phyloP scores from a whole-genome alignment of 2,888 invertebrate species.

The Rhagophthalmus giganteus region DNA sequence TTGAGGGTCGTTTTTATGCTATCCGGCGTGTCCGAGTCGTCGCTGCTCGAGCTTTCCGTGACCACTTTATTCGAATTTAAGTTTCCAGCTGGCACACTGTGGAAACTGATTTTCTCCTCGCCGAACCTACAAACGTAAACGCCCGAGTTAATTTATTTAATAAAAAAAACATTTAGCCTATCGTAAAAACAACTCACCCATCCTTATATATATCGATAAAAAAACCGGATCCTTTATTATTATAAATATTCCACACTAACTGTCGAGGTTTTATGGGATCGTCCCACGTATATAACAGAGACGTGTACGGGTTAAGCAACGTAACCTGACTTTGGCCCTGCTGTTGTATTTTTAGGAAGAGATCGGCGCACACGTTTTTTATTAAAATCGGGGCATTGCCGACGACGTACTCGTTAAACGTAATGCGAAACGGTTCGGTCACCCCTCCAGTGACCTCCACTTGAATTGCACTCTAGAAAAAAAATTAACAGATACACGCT shows the following conservation, averaged over 20 bases:
- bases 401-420: constrained; percentile 70
- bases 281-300: constrained; percentile 82
- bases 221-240: constrained; percentile 74
- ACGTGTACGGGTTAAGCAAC: constrained; percentile 73
- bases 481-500: no score
- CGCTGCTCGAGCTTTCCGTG: constrained; percentile 60
- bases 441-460: constrained; percentile 76
- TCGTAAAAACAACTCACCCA: constrained; percentile 54
- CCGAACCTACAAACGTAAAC: constrained; percentile 63
- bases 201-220: constrained; percentile 73
- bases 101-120: constrained; percentile 73
- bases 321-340: constrained; percentile 66
- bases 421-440: constrained; percentile 72
- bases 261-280: constrained; percentile 74
- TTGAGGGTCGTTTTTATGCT: constrained; percentile 51
- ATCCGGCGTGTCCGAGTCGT: constrained; percentile 58
- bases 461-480: constrained; percentile 66
- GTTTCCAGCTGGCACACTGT: constrained; percentile 64
- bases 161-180: no score
- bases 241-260: constrained; percentile 81
- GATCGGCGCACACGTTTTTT: constrained; percentile 81
- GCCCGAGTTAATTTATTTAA: no score
- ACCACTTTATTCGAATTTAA: constrained; percentile 55
- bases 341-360: constrained; percentile 80
- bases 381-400: constrained; percentile 84